Evolutionary conservation across 2,113 vertebrate genomes (phyloP), one percentile per base, ranked within the genome.

Genomic region (Dascyllus trimaculatus): DNA sequence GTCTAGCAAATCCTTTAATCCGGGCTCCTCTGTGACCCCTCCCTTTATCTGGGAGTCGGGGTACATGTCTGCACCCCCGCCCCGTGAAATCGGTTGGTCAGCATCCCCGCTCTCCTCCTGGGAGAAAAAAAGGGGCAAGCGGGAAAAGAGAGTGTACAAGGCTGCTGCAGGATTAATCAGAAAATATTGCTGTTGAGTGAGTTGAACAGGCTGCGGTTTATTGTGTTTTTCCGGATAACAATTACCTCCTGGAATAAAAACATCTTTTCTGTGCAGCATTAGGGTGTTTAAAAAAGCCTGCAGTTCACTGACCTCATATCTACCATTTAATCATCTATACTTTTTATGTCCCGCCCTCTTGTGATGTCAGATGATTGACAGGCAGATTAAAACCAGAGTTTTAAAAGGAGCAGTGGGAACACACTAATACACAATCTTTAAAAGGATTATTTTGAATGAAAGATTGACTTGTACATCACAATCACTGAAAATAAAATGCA

Each of bases 1-100:
- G 7, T 79, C 62, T 21, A 56, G 56, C 60, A 88, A 91, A 91
- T 90, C 88, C 91, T 90, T 90, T 92, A 93, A 93, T 93, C 91
- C 79, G 3, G 46, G 73, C 76, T 77, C 49, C 72, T 78, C 72
- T 54, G 18, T 86, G 91, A 92, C 91, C 92, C 80, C 85, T 80
- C 70, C 72, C 80, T 90, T 90, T 80, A 87, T 91, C 51, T 56
- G 13, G 5, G 32, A 64, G 29, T 38, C 1, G 25, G 88, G 89
- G 82, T 88, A 82, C 92, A 89, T 89, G 92, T 91, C 83, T 92
- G 70, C 75, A 64, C 78, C 83, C 81, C 77, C 62, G 62, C 86
- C 87, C 87, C 75, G 62, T 91, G 87, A 87, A 90, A 93, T 89
- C 56, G 45, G 75, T 61, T 35, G 11, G 72, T 71, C 75, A 71